Evolutionary conservation across 1,140 invertebrate species (phyloP).

Genomic region (Mesaphorura yosii): DNA sequence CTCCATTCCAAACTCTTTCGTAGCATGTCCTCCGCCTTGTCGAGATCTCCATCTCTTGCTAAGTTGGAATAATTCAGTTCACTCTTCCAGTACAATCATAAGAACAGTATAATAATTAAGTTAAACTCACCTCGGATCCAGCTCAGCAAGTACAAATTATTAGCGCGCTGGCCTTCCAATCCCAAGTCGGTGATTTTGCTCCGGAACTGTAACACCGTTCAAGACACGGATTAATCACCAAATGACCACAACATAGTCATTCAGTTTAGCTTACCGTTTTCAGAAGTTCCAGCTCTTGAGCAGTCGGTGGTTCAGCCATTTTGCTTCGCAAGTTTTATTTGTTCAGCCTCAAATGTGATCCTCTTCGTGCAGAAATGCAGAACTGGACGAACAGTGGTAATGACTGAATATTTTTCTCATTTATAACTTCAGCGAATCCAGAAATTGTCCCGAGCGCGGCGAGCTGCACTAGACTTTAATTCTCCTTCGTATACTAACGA

Average conservation of each 20-base stretch:
- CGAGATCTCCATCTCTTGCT: conserved; percentile 23
- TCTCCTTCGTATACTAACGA: not conserved
- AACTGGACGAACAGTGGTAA: too few relatives aligned
- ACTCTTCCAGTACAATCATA: not conserved
- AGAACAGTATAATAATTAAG: not conserved
- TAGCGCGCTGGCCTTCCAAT: conserved; percentile 42
- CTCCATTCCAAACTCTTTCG: conserved; percentile 7
- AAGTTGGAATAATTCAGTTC: not conserved
- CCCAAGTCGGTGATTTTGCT: conserved; percentile 11
- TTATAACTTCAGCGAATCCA: not conserved
- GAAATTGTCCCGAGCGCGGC: not conserved
- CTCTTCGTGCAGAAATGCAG: too few relatives aligned
- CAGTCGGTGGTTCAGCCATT: not conserved
- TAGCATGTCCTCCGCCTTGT: conserved; percentile 20
- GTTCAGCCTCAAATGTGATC: too few relatives aligned
- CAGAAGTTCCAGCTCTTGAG: conserved; percentile 3
- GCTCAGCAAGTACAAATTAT: conserved; percentile 63
- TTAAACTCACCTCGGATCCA: conserved; percentile 61
- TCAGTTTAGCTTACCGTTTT: conserved; percentile 5
- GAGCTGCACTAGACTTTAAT: not conserved
- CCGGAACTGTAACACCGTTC: conserved; percentile 9
- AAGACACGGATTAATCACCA: not conserved
- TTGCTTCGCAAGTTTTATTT: too few relatives aligned
- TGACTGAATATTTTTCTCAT: not conserved
- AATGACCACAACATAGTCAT: not conserved